Percentiles rank a stretch among this genome's conserved stretches.
Conservation (phyloP, 2,797 vertebrate genomes). For the Trachurus trachurus region DNA sequence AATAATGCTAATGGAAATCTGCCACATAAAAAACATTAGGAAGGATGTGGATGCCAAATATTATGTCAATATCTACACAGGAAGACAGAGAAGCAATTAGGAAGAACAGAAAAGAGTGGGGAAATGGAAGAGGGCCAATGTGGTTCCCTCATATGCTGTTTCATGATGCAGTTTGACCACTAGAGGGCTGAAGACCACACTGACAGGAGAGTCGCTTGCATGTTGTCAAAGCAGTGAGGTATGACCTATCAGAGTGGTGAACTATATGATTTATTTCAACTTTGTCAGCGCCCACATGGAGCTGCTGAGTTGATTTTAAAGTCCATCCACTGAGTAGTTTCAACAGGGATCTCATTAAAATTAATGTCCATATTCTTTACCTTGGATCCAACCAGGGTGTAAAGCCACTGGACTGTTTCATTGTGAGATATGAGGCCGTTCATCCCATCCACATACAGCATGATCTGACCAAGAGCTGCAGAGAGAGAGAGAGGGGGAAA, state of each 20-base stretch:
- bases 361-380: conserved; percentile 81
- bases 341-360: conserved; percentile 2
- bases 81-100: conserved; percentile 14
- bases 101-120: conserved; percentile 29
- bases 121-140: background rate
- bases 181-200: conserved; percentile 68
- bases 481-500: conserved; percentile 18
- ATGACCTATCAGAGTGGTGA: background rate
- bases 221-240: conserved; percentile 21
- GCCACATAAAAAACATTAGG: conserved; percentile 1
- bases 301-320: conserved; percentile 6
- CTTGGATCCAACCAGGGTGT: conserved; percentile 95
- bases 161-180: conserved; percentile 60
- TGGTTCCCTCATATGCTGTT: background rate
- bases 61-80: conserved; percentile 35
- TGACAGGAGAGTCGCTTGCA: conserved; percentile 6
- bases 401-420: conserved; percentile 97
- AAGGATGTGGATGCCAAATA: conserved; percentile 14
- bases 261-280: conserved; percentile 11
- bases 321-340: background rate
- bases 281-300: conserved; percentile 32
- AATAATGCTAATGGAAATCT: background rate
- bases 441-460: conserved; percentile 99
- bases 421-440: conserved; percentile 97
- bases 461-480: conserved; percentile 96